Base-by-base conservation (phyloP, 1,140 invertebrate species). In the Caenorhabditis brenneri region DNA sequence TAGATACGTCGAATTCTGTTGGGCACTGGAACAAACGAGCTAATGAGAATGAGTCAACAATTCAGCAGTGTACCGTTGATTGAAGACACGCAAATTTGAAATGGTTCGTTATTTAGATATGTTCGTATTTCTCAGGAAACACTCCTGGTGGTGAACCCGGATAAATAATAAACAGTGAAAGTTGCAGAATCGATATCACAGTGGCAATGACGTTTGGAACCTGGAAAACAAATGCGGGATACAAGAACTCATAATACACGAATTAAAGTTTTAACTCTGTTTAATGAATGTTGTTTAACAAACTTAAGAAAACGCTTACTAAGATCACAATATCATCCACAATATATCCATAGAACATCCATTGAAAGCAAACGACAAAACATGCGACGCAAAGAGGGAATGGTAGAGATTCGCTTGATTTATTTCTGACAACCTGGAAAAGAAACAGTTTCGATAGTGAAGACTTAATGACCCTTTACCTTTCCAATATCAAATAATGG, bases 281-380 rank as follows among this genome's bases (percentile, higher is more conserved):
- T 9, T 55, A 55, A 55, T 55, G 53, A 55, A 55, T 27, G 53
- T 12, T 55, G 24, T 27, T 55, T 29, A n/a, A 19, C n/a, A n/a
- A 51, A 48, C 1, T 16, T 19, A 16, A 22, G 7, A 48, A 51
- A 12, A 9, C 29, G 19, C 46, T 33, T 85, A 89, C 88, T 80
- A 89, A 87, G 42, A 90, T 90, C 80, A 91, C 91, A 51, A 89
- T 85, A 84, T 90, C 89, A 53, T 91, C 90, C 16, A 89, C 82
- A 15, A 91, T 79, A 51, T 89, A 51, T 22, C 89, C 89, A 79
- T 90, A 90, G 7, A 88, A 29, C 9, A 90, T 58, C 89, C 89
- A 90, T 83, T 90, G 89, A 15, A 87, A 9, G 27, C 86, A 88
- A 31, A 90, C 89, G 10, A 84, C 51, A 83, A 90, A 85, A 74